phyloP scores from a whole-genome alignment of 2,888 invertebrate genomes.

The Conistra vaccinii region DNA sequence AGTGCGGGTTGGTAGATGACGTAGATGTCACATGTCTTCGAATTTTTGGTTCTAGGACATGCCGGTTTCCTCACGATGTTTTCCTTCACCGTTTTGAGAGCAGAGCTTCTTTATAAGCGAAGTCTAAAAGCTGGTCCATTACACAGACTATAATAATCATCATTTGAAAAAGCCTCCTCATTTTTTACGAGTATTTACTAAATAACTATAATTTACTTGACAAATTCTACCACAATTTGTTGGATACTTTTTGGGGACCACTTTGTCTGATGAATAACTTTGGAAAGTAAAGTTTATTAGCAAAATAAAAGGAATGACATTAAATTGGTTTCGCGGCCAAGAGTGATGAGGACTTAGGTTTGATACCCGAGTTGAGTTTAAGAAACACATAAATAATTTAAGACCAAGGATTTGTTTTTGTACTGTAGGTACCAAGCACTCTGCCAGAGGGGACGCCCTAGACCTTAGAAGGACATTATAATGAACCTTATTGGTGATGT shows the following conservation, averaged over 20 bases:
- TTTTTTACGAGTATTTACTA: constrained; percentile 24
- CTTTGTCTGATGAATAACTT: constrained; percentile 36
- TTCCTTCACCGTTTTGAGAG: too few relatives aligned
- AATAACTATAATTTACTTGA: constrained; percentile 45
- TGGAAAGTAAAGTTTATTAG: constrained; percentile 28
- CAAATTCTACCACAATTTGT: constrained; percentile 26
- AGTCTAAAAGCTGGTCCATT: constrained; percentile 14
- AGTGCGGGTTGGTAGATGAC: too few relatives aligned
- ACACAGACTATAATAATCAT: constrained; percentile 1
- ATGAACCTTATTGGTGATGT: too few relatives aligned
- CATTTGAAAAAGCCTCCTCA: background rate
- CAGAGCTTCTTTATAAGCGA: background rate
- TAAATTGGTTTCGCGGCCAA: constrained; percentile 4
- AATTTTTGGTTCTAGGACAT: too few relatives aligned
- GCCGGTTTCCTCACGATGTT: too few relatives aligned
- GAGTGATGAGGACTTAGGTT: background rate
- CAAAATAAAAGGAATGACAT: constrained; percentile 26
- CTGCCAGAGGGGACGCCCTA: too few relatives aligned
- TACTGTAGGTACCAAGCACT: too few relatives aligned
- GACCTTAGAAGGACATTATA: too few relatives aligned
- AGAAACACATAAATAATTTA: background rate
- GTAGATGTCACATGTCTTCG: too few relatives aligned
- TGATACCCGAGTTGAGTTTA: background rate
- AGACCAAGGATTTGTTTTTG: background rate
- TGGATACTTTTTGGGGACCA: constrained; percentile 17